phyloP scores from a whole-genome alignment of 2,888 invertebrate species.

The Temnothorax unifasciatus region DNA sequence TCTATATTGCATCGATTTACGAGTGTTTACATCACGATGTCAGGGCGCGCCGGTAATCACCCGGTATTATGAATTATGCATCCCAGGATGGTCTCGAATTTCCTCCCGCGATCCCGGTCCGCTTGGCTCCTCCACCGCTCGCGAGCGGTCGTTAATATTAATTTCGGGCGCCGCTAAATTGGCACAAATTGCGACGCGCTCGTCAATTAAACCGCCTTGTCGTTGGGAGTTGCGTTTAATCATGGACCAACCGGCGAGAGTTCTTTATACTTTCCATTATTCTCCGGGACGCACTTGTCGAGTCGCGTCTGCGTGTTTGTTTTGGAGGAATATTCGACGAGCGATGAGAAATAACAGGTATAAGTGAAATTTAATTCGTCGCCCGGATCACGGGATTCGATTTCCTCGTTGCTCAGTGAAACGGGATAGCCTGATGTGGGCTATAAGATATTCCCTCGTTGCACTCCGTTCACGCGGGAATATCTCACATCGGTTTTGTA shows the following conservation, averaged over 20 bases:
- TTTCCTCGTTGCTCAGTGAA: conserved; percentile 55
- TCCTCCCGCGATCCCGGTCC: conserved; percentile 34
- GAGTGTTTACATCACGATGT: conserved; percentile 74
- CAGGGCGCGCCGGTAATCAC: conserved; percentile 68
- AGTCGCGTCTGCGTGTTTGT: neutral
- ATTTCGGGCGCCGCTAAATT: conserved; percentile 62
- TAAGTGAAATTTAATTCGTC: conserved; percentile 1
- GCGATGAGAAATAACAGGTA: neutral
- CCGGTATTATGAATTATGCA: conserved; percentile 79
- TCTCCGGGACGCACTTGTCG: neutral
- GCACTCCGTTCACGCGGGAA: conserved; percentile 11
- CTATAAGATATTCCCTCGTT: conserved; percentile 44
- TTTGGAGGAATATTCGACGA: neutral
- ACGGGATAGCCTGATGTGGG: conserved; percentile 59
- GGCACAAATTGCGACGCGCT: conserved; percentile 59
- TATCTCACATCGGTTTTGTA: neutral
- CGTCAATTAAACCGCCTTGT: conserved; percentile 49
- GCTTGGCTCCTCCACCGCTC: neutral
- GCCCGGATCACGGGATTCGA: neutral
- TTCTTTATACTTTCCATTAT: neutral
- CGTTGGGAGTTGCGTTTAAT: conserved; percentile 18
- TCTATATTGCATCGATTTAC: conserved; percentile 76
- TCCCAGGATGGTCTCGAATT: conserved; percentile 71
- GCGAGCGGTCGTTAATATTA: conserved; percentile 53
- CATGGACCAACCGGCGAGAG: neutral